Percentiles rank a stretch among this genome's conserved stretches.
These are phyloP conservation scores for Campylorhamphus procurvoides DNA, from an alignment of 2,113 vertebrate genomes.

Conservation along the genomic window DNA sequence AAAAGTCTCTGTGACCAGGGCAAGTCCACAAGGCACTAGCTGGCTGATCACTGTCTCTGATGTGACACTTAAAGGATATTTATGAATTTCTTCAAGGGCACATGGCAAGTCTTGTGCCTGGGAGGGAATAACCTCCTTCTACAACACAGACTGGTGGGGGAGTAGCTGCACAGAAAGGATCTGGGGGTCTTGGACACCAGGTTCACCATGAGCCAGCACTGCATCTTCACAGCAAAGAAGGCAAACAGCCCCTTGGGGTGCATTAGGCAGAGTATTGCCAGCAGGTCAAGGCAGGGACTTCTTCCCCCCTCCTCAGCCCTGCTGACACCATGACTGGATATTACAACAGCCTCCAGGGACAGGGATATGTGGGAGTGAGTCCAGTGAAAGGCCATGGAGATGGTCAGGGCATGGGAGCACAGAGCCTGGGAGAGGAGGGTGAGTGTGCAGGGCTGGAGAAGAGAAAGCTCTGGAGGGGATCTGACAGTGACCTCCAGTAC, in stretches of 20 bases:
- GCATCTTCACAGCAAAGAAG: not conserved
- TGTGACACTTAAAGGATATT: not conserved
- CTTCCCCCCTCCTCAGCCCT: not conserved
- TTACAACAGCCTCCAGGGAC: not conserved
- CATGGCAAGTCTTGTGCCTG: not conserved
- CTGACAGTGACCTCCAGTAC: not conserved
- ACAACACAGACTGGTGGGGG: not conserved
- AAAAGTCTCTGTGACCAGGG: not conserved
- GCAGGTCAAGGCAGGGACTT: accelerated
- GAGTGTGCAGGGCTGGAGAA: not conserved
- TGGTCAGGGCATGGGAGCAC: not conserved
- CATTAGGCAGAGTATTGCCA: not conserved
- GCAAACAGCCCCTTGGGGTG: not conserved
- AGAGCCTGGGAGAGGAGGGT: not conserved
- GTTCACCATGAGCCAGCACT: not conserved
- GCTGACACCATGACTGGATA: not conserved
- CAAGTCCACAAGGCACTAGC: not conserved
- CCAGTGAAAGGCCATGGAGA: not conserved
- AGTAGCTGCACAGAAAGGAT: not conserved
- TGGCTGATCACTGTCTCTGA: not conserved
- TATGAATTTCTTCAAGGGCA: not conserved
- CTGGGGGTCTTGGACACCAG: not conserved
- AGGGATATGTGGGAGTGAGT: not conserved
- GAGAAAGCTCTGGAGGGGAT: not conserved
- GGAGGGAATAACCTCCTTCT: not conserved